Evolutionary conservation across 1,140 invertebrate species (phyloP), one percentile per base, ranked within the genome.

Genomic region (Elymnias hypermnestra): DNA sequence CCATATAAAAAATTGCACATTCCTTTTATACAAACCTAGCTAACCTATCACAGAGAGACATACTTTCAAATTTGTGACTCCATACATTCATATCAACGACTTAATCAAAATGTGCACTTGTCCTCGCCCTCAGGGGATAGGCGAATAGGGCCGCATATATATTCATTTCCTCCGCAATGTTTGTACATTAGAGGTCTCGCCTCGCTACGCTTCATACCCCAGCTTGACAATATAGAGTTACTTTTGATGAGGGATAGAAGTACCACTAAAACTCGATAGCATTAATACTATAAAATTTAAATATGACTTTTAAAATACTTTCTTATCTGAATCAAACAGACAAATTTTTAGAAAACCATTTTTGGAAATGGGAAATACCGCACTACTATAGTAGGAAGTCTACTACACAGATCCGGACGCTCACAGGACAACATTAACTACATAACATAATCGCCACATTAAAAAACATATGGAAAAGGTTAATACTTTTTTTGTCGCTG

Each of bases 141-240:
- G 26, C 12, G 12, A 7, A 33, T 33, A 37, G 53, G 57, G 61
- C 38, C 66, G 72, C 76, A 83, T 79, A n/a, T n/a, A 77, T 84
- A 84, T 84, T 84, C 76, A 83, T 84, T 79, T 74, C 69, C 69
- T 65, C 78, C 78, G 81, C 81, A 84, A 84, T 84, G 83, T 84
- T 84, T 83, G 78, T 77, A 81, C 75, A 84, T 84, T 84, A 84
- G 77, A 84, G 81, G 81, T 84, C 76, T 82, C 69, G 77, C 53
- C 53, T 72, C 65, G 67, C 61, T 77, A 61, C 75, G 57, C 75
- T 78, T 73, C 70, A 69, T 42, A 23, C 53, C 62, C 56, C 53
- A 48, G 49, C 63, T 74, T 76, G 72, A 76, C 74, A 76, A 68
- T 22, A 38, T 40, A 28, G 15, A 25, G 22, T 37, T 17, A 26